phyloP scores from a whole-genome alignment of 2,113 vertebrate genomes.

The Gasterosteus aculeatus region DNA sequence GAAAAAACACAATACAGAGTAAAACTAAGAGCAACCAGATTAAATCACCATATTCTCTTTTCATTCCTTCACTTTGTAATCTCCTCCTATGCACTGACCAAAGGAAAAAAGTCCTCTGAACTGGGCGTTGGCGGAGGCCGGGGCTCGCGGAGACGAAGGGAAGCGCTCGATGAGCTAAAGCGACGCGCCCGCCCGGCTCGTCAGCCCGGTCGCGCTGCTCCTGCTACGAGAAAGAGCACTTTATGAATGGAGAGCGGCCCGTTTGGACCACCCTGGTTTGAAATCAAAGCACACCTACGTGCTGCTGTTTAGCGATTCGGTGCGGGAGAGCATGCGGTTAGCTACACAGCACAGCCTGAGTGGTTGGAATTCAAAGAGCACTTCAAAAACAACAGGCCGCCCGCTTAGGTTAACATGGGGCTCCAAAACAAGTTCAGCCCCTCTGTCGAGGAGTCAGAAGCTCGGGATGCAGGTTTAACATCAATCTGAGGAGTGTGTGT shows the following conservation, averaged over 20 bases:
- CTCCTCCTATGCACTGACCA: constrained; percentile 33
- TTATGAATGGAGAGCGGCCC: constrained; percentile 29
- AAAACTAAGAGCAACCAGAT: constrained; percentile 32
- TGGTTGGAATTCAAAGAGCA: constrained; percentile 64
- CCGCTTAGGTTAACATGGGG: constrained; percentile 26
- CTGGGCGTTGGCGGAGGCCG: background rate
- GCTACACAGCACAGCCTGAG: constrained; percentile 51
- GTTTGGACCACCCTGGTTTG: constrained; percentile 30
- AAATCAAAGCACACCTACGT: constrained; percentile 30
- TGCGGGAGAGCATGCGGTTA: constrained; percentile 49
- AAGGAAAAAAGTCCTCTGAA: constrained; percentile 17
- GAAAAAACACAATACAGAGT: constrained; percentile 2
- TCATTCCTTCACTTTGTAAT: constrained; percentile 56
- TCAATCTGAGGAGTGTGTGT: constrained; percentile 36
- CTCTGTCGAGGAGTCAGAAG: constrained; percentile 28
- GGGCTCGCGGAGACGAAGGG: constrained; percentile 38
- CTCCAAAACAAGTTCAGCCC: constrained; percentile 28
- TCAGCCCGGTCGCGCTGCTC: background rate
- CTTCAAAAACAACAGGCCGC: constrained; percentile 59
- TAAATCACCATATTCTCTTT: constrained; percentile 42
- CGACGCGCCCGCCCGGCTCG: too few relatives aligned
- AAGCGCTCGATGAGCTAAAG: too few relatives aligned
- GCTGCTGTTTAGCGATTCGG: constrained; percentile 4
- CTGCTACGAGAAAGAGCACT: constrained; percentile 64
- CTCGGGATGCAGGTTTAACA: constrained; percentile 32